These are phyloP conservation scores for Orthosia gothica DNA, from an alignment of 2,888 invertebrate species.

Conservation along the genomic window DNA sequence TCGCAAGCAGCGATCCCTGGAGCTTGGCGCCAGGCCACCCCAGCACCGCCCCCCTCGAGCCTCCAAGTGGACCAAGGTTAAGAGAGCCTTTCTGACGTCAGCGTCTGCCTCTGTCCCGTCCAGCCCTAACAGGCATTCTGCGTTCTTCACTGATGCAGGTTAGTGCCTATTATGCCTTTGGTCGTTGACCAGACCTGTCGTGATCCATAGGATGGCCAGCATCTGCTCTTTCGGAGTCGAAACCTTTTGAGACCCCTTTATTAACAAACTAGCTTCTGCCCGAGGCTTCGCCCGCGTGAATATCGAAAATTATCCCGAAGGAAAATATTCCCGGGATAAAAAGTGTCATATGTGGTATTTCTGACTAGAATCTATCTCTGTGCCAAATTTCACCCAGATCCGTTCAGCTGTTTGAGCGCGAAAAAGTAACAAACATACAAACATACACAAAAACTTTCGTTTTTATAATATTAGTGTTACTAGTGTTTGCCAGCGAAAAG, in stretches of 20 bases:
- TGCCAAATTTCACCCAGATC: too few species aligned
- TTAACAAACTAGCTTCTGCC: too few species aligned
- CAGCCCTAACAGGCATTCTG: slow-evolving; percentile 93
- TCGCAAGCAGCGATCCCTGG: slow-evolving; percentile 89
- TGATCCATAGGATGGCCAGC: neutral
- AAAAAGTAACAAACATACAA: too few species aligned
- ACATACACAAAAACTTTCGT: too few species aligned
- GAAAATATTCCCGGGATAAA: too few species aligned
- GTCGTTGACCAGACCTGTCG: neutral
- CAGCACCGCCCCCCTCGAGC: slow-evolving; percentile 90
- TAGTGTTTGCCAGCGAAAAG: too few species aligned
- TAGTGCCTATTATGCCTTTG: slow-evolving; percentile 70
- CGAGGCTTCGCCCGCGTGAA: too few species aligned
- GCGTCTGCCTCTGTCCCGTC: slow-evolving; percentile 93
- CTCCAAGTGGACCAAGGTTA: slow-evolving; percentile 95
- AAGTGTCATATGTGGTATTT: too few species aligned
- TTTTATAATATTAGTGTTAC: too few species aligned
- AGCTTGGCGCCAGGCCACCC: slow-evolving; percentile 87
- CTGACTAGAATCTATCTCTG: too few species aligned
- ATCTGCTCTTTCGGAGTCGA: neutral
- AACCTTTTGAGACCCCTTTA: neutral
- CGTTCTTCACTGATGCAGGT: slow-evolving; percentile 93
- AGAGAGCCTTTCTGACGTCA: slow-evolving; percentile 93
- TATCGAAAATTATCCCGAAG: too few species aligned
- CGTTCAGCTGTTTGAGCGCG: too few species aligned